Percentiles rank a stretch among this genome's conserved stretches.
phyloP scores from a whole-genome alignment of 2,113 vertebrate genomes.

The Laticauda colubrina region DNA sequence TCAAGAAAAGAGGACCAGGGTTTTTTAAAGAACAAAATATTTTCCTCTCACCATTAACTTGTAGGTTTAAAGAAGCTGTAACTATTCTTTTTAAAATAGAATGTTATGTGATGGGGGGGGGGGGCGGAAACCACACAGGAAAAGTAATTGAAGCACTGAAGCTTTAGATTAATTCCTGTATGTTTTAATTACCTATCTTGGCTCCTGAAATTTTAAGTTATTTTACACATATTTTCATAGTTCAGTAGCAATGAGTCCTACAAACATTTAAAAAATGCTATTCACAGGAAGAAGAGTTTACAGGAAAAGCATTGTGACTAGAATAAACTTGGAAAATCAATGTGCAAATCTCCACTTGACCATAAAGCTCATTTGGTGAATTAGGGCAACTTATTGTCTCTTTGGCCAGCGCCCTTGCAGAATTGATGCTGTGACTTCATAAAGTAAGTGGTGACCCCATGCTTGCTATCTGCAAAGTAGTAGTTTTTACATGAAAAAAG shows the following conservation, averaged over 20 bases:
- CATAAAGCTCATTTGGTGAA: not conserved
- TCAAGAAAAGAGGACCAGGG: not conserved
- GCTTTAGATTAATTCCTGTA: not conserved
- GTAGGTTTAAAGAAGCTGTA: not conserved
- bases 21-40: not conserved
- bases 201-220: not conserved
- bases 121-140: not conserved
- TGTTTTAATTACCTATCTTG: not conserved
- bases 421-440: not conserved
- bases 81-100: not conserved
- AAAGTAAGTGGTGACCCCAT: not conserved
- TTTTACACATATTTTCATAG: not conserved
- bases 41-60: not conserved
- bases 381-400: not conserved
- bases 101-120: not conserved
- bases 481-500: not conserved
- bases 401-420: not conserved
- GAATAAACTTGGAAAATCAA: not conserved
- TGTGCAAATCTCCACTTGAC: not conserved
- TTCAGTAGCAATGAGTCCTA: not conserved
- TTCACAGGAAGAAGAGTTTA: not conserved
- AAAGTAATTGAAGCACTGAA: not conserved
- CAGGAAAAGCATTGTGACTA: not conserved
- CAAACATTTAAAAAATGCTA: not conserved
- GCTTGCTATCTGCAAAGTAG: not conserved